Evolutionary conservation across 2,888 invertebrate species (phyloP).

Genomic region (Hypselothyrea guttata): DNA sequence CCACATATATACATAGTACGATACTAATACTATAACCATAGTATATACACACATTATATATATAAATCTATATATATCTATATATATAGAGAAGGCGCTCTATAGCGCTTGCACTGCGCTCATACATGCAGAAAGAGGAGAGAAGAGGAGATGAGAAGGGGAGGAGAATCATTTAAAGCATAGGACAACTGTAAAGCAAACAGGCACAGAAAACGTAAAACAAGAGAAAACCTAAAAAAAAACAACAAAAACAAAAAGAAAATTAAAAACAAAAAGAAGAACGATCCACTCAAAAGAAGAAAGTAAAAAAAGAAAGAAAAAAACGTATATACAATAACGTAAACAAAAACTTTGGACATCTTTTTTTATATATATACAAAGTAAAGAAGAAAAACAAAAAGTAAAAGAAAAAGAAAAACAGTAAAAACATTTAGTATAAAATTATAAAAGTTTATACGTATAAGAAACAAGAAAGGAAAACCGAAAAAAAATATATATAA

Average conservation of each 20-base stretch:
- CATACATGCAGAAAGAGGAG: slow-evolving; percentile 66
- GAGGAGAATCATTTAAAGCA: slow-evolving; percentile 68
- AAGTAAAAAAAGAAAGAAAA: slow-evolving; percentile 36
- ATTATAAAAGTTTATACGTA: slow-evolving; percentile 80
- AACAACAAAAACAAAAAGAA: slow-evolving; percentile 40
- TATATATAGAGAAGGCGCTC: slow-evolving; percentile 60
- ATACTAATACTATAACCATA: slow-evolving; percentile 64
- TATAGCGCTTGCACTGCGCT: slow-evolving; percentile 60
- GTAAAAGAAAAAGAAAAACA: slow-evolving; percentile 38
- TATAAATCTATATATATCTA: slow-evolving; percentile 48
- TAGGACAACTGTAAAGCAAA: slow-evolving; percentile 76
- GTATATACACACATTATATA: slow-evolving; percentile 57
- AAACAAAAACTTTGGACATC: slow-evolving; percentile 79
- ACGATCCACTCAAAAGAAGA: slow-evolving; percentile 49
- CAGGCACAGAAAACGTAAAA: slow-evolving; percentile 52
- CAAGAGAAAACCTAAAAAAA: slow-evolving; percentile 49
- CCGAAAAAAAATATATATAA: slow-evolving; percentile 56
- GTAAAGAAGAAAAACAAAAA: slow-evolving; percentile 48
- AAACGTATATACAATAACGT: slow-evolving; percentile 79
- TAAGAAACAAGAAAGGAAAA: slow-evolving; percentile 62
- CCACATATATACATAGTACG: slow-evolving; percentile 60
- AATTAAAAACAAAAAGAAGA: slow-evolving; percentile 32
- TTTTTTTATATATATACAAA: slow-evolving; percentile 79
- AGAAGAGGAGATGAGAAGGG: slow-evolving; percentile 50
- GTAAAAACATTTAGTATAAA: slow-evolving; percentile 79